Base-by-base conservation (phyloP, 2,888 invertebrate genomes). In the Drosophila nigritarsus region DNA sequence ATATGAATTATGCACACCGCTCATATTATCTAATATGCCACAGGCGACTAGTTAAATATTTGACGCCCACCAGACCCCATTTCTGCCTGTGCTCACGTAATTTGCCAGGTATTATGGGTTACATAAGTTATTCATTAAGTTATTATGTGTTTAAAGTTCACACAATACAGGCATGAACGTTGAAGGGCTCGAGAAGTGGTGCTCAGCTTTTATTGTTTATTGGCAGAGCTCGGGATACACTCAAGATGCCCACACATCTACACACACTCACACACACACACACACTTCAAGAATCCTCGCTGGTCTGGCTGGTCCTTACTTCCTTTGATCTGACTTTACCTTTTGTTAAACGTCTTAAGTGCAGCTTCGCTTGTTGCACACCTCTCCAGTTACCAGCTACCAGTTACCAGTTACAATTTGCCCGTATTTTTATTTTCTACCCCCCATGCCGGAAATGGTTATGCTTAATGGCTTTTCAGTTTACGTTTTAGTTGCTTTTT, bases 81-180 rank as follows among this genome's bases (percentile, higher is more conserved):
- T 18, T 36, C 30, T 20, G 70, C 27, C 53, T 59, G 51, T 51
- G 40, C 54, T 65, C 81, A 77, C 68, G 78, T 80, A 71, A 76
- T 71, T 80, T 71, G 64, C 65, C 76, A 66, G 80, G 76, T 64
- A 80, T 75, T 80, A 78, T 76, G 76, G 72, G 77, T 75, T 75
- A 78, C 71, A 81, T 83, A 76, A 76, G 58, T 83, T 82, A 82
- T 82, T 83, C 84, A 86, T 82, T 87, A 84, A 82, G 89, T 87
- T 89, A 89, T 89, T 87, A 89, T 78, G 87, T 86, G 87, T 87
- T 87, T 86, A 89, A 89, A 66, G 80, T 80, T 68, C 75, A 87
- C 62, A 87, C 77, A 82, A 82, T 80, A 65, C 68, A 36, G 30
- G 8, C 36, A 18, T 15, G 36, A 27, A 38, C 50, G 66, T 62